Percentiles rank a stretch among this genome's conserved stretches.
Conservation (phyloP, 2,113 vertebrate species). For the Cheirogaleus medius region DNA sequence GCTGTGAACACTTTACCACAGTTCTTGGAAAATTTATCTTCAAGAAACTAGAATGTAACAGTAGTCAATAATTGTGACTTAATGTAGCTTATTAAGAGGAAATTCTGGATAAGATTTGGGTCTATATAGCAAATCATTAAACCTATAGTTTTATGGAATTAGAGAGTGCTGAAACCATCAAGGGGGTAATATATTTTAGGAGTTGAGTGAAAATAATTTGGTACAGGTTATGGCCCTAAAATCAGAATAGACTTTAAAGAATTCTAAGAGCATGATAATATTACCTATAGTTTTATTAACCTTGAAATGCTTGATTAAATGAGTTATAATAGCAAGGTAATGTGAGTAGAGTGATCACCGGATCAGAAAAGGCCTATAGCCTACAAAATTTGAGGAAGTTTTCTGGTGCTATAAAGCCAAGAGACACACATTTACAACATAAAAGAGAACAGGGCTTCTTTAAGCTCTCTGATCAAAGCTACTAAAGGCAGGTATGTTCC, state of each 20-base stretch:
- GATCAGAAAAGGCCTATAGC: not conserved
- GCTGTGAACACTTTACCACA: not conserved
- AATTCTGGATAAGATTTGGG: slow-evolving; percentile 23
- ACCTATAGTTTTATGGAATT: not conserved
- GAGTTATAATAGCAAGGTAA: not conserved
- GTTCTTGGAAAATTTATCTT: slow-evolving; percentile 24
- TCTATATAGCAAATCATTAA: slow-evolving; percentile 22
- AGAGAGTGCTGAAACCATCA: not conserved
- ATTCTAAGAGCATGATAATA: slow-evolving; percentile 7
- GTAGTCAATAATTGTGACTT: not conserved
- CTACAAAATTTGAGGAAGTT: slow-evolving; percentile 40
- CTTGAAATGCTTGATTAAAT: slow-evolving; percentile 40
- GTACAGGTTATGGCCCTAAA: not conserved
- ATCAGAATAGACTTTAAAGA: slow-evolving; percentile 27
- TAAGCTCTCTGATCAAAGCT: slow-evolving; percentile 2
- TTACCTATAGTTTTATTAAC: slow-evolving; percentile 45
- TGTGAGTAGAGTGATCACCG: not conserved
- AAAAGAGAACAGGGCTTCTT: not conserved
- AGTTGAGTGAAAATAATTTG: slow-evolving; percentile 39
- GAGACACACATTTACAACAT: not conserved
- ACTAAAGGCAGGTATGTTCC: not conserved
- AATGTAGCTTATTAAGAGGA: not conserved
- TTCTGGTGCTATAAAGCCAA: not conserved
- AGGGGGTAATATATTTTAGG: not conserved
- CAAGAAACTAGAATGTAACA: slow-evolving; percentile 23